Base-by-base conservation (phyloP, 92 coral and sea anemone species). In the Diadumene lineata region DNA sequence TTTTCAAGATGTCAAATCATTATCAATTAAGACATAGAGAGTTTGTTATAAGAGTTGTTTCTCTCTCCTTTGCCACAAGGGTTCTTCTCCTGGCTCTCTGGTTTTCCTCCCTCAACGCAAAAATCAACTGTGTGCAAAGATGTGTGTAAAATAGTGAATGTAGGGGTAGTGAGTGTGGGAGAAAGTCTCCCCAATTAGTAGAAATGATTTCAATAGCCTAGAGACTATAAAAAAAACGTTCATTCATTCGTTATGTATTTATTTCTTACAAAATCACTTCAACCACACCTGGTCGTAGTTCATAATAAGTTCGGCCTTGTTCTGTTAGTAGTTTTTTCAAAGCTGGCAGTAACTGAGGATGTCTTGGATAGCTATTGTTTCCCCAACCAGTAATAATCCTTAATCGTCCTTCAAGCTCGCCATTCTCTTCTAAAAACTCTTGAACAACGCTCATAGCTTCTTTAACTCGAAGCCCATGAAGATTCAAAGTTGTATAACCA, bases 331-430 rank as follows among this genome's bases (percentile, higher is more conserved):
- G 51, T 19, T 24, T 18, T 21, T 68, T 66, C 28, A 77, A 55
- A 50, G 74, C 82, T 16, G 82, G 82, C 60, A 66, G 18, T 22
- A 77, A 26, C 17, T 64, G 53, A 0, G 64, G 64, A 48, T 34
- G 25, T 17, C 38, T 18, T 0, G 74, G 82, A 56, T 29, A 77
- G 23, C 82, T 77, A 27, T 77, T 77, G 2, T 21, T 48, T 27
- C 82, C 82, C 82, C 82, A 77, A 18, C 82, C 82, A 18, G 82
- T 66, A 55, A 77, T 77, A 11, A 77, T 56, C 43, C 32, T 32
- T 23, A 77, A 34, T 34, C 48, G 55, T 17, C 67, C 67, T 46
- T 56, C 48, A 22, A 48, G 30, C 23, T 77, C 75, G 4, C 23
- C 30, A n/a, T 77, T 25, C 25, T 43, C 32, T 56, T 67, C 73